Evolutionary conservation across 1,140 invertebrate species (phyloP).

Genomic region (Drosophila miranda): DNA sequence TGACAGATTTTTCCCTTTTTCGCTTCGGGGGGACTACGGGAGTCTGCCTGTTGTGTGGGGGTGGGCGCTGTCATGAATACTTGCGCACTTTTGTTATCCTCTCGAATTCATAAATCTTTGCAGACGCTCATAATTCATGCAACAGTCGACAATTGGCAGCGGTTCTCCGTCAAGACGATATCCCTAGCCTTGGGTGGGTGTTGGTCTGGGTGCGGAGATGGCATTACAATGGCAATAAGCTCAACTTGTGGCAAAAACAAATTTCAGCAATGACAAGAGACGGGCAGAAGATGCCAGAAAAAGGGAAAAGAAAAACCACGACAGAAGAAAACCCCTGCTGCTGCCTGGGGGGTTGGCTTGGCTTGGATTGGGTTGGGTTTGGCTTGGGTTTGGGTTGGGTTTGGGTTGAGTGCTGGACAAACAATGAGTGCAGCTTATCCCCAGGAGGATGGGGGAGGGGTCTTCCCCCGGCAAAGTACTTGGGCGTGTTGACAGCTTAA

Average conservation of each 20-base stretch:
- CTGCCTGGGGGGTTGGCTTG: neutral
- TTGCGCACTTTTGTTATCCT: conserved; percentile 43
- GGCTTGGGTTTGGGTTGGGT: conserved; percentile 1
- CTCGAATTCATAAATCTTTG: conserved; percentile 72
- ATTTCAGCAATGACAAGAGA: conserved; percentile 68
- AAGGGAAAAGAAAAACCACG: conserved; percentile 17
- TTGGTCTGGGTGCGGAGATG: neutral
- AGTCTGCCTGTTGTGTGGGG: no score
- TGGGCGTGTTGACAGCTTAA: conserved; percentile 61
- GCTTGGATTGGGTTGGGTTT: no score
- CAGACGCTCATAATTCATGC: conserved; percentile 76
- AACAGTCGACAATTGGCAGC: conserved; percentile 74
- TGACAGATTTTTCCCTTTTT: conserved; percentile 68
- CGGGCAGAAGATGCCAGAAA: neutral
- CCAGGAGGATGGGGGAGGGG: conserved; percentile 1
- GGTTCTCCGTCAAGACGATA: conserved; percentile 15
- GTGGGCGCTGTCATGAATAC: conserved; percentile 1
- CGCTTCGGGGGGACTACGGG: neutral
- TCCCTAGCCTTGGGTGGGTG: neutral
- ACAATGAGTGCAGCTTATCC: conserved; percentile 60
- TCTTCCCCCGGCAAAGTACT: conserved; percentile 21
- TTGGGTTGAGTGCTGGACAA: conserved; percentile 31
- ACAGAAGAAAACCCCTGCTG: conserved; percentile 14
- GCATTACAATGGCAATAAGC: conserved; percentile 51
- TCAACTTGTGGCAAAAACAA: conserved; percentile 49